Evolutionary conservation across 2,113 vertebrate species (phyloP).

Genomic region (Engraulis encrasicolus): DNA sequence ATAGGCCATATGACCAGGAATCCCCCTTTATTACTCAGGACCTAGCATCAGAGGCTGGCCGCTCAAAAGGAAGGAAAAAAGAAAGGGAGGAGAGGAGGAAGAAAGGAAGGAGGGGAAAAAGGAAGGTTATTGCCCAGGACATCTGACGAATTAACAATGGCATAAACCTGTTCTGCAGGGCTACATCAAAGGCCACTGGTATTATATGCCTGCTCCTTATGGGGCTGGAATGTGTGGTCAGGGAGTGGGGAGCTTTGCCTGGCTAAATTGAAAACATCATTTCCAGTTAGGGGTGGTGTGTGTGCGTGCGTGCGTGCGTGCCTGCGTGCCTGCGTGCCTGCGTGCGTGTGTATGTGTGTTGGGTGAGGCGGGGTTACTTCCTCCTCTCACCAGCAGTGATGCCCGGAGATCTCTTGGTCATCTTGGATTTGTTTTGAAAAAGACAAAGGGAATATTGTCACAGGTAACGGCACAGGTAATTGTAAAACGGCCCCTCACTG

Average conservation of each 20-base stretch:
- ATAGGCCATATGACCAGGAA: conserved; percentile 46
- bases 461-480: neutral
- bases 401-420: neutral
- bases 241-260: conserved; percentile 11
- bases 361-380: neutral
- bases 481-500: neutral
- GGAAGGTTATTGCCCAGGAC: conserved; percentile 50
- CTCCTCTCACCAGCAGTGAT: neutral
- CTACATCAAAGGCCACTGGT: conserved; percentile 44
- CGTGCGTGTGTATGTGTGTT: too few relatives aligned
- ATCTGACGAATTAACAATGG: conserved; percentile 47
- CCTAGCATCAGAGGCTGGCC: conserved; percentile 35
- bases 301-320: neutral
- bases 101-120: conserved; percentile 13
- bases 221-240: conserved; percentile 39
- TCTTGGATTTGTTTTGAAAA: neutral
- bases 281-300: neutral
- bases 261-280: conserved; percentile 34
- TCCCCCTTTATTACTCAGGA: conserved; percentile 43
- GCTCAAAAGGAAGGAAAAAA: conserved; percentile 37
- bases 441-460: neutral
- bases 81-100: conserved; percentile 20
- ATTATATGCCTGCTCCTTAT: conserved; percentile 38
- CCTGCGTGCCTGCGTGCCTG: too few relatives aligned
- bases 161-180: conserved; percentile 43